phyloP scores from a whole-genome alignment of 1,140 invertebrate genomes.

The Zophobas atratus region DNA sequence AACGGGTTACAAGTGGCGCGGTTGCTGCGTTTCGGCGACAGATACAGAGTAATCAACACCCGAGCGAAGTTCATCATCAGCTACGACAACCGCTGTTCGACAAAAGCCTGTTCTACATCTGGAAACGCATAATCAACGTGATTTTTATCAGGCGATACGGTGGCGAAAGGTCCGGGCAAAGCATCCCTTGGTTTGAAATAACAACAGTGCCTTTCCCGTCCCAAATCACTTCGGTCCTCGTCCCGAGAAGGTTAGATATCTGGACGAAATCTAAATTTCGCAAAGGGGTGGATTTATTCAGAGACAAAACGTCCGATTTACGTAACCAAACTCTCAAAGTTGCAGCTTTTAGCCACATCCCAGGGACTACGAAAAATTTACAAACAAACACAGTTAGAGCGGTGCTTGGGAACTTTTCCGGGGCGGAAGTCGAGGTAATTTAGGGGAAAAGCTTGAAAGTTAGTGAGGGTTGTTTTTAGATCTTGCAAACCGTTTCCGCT shows the following conservation, averaged over 20 bases:
- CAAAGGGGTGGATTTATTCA: conserved; percentile 71
- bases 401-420: conserved; percentile 65
- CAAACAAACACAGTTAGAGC: conserved; percentile 46
- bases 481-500: conserved; percentile 76
- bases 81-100: conserved; percentile 78
- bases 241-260: conserved; percentile 74
- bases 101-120: conserved; percentile 79
- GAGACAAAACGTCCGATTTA: conserved; percentile 75
- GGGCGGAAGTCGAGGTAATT: conserved; percentile 76
- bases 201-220: conserved; percentile 81
- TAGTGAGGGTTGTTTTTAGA: conserved; percentile 69
- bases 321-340: conserved; percentile 72
- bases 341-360: conserved; percentile 80
- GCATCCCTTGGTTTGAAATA: conserved; percentile 76
- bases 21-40: conserved; percentile 79
- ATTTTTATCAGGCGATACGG: conserved; percentile 78
- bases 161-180: conserved; percentile 62
- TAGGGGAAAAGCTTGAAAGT: background rate
- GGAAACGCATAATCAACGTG: conserved; percentile 83
- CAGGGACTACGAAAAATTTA: conserved; percentile 71
- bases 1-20: conserved; percentile 79
- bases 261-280: conserved; percentile 76
- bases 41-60: conserved; percentile 78
- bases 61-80: conserved; percentile 79
- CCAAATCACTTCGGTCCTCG: conserved; percentile 69